A percentile compares a stretch with the other conserved stretches of the same genome.
phyloP scores from a whole-genome alignment of 2,888 invertebrate genomes.

The Nowickia ferox region DNA sequence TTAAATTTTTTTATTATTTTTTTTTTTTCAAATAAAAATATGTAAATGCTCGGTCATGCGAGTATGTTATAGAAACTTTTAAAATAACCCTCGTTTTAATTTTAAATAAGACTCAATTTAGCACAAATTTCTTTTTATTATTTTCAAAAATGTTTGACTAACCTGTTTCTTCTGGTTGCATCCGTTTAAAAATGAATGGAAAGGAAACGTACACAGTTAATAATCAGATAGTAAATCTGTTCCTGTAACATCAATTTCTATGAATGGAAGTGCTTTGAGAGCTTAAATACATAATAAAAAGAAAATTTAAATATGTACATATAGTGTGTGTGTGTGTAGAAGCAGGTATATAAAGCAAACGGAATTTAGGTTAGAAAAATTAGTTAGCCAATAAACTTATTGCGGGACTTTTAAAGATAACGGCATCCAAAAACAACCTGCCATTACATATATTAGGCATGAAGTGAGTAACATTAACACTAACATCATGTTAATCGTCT shows the following conservation, averaged over 20 bases:
- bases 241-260: conserved; percentile 40
- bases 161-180: conserved; percentile 38
- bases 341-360: no score
- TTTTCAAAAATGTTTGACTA: conserved; percentile 26
- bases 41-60: no score
- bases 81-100: not conserved
- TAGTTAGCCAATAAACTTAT: no score
- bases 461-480: no score
- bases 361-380: no score
- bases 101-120: not conserved
- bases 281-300: not conserved
- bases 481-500: no score
- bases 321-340: no score
- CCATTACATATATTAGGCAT: no score
- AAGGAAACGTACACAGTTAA: conserved; percentile 9
- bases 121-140: not conserved
- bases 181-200: conserved; percentile 15
- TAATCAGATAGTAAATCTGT: conserved; percentile 34
- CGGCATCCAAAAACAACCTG: no score
- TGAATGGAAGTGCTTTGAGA: not conserved
- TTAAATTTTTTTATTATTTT: no score
- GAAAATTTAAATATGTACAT: not conserved
- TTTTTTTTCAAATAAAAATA: no score
- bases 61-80: not conserved
- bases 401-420: no score